Base-by-base conservation (phyloP, 2,797 vertebrate species). In the Pelodytes ibericus region DNA sequence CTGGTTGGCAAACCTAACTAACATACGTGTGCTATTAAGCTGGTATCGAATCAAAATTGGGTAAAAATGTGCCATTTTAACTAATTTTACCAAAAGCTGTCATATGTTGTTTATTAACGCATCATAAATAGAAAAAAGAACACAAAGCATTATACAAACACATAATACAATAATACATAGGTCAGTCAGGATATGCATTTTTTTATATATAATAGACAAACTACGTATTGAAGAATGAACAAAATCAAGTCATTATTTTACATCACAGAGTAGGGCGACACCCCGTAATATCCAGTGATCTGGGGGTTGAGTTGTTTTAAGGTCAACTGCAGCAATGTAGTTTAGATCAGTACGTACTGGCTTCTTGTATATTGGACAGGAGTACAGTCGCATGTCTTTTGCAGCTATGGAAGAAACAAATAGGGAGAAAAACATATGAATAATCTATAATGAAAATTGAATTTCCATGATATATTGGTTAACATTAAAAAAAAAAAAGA, bases 341-440 rank as follows among this genome's bases (percentile, higher is more conserved):
- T 97, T 98, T 76, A 90, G 36, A 80, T 96, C 94, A 0, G 94
- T 98, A 78, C 96, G 88, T 4, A 92, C 83, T 0, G 93, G 91
- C 84, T 97, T 99, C 86, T 97, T 99, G 79, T 99, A 99, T 83
- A 99, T 84, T 0, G 97, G 96, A 80, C 96, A 98, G 1, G 91
- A 94, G 82, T 98, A 99, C 44, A 95, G 82, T 18, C 84, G 84
- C 10, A 88, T 72, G 86, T 98, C 95, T 87, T 91, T 95, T 44
- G 60, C 9, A 72, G 68, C 88, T 92, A 63, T 20, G 73, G 80
- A 10, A 39, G 9, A 39, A 22, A 39, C 4, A 25, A 39, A 63
- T 53, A 16, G 13, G 18, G 18, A 44, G 18, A 9, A 44, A 44
- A 44, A 13, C 11, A 3, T 36, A 36, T 36, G 11, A 5, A 47